These are phyloP conservation scores for Apoda limacodes DNA, from an alignment of 2,888 invertebrate genomes.

Conservation along the genomic window DNA sequence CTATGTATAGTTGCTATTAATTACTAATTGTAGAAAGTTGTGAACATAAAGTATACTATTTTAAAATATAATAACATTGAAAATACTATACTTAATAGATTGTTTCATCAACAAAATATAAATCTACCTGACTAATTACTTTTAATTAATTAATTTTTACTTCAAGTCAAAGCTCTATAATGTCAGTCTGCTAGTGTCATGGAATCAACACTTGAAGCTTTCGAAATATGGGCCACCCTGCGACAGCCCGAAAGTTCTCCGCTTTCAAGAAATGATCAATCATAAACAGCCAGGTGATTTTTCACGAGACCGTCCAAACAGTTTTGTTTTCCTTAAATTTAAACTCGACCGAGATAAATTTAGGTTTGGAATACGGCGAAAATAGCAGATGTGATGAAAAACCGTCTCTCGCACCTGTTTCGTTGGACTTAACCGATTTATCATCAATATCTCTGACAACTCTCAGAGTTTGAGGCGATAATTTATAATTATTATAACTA, in stretches of 20 bases:
- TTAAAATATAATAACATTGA: too few relatives aligned
- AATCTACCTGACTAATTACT: too few relatives aligned
- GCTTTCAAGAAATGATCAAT: slow-evolving; percentile 65
- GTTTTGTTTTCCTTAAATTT: slow-evolving; percentile 59
- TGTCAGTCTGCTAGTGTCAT: slow-evolving; percentile 41
- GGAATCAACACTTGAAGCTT: slow-evolving; percentile 56
- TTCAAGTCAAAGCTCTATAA: too few relatives aligned
- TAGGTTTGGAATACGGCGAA: slow-evolving; percentile 37
- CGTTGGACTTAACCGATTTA: slow-evolving; percentile 2
- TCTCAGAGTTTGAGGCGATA: not conserved
- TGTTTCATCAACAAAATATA: too few relatives aligned
- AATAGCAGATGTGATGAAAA: slow-evolving; percentile 50
- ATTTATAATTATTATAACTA: too few relatives aligned
- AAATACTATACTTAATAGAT: too few relatives aligned
- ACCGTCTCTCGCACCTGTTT: slow-evolving; percentile 45
- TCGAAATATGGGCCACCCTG: slow-evolving; percentile 32
- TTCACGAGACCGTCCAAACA: slow-evolving; percentile 43
- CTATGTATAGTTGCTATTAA: too few relatives aligned
- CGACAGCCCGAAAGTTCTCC: slow-evolving; percentile 25
- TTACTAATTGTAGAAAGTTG: too few relatives aligned
- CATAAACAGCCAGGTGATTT: slow-evolving; percentile 61
- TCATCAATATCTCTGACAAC: too few relatives aligned
- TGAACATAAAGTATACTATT: too few relatives aligned
- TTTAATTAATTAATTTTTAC: too few relatives aligned
- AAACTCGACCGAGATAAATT: slow-evolving; percentile 42